Percentiles rank a stretch among this genome's conserved stretches.
phyloP scores from a whole-genome alignment of 53 echinoderm and acorn worm species.

The Holothuria scabra region DNA sequence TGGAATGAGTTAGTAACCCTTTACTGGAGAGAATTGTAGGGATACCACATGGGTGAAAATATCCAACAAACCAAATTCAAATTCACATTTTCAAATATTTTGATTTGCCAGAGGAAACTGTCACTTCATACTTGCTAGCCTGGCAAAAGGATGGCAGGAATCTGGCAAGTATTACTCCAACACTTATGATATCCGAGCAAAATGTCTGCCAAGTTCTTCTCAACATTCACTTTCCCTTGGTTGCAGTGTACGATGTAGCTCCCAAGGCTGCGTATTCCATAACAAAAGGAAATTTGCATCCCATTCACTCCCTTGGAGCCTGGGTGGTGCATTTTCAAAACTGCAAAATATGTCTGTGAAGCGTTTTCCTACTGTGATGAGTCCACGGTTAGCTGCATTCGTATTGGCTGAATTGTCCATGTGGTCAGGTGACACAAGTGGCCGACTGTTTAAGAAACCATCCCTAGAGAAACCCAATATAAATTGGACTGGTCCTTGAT shows the following conservation, averaged over 20 bases:
- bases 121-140: too few relatives aligned
- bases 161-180: too few relatives aligned
- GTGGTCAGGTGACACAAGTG: background rate
- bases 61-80: too few relatives aligned
- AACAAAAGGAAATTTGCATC: slow-evolving; percentile 82
- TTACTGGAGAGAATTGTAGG: too few relatives aligned
- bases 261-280: slow-evolving; percentile 86
- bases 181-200: too few relatives aligned
- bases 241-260: slow-evolving; percentile 27
- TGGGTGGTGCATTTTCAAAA: slow-evolving; percentile 77
- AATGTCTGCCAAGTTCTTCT: background rate
- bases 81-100: too few relatives aligned
- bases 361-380: slow-evolving; percentile 88
- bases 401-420: background rate
- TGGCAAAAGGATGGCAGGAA: too few relatives aligned
- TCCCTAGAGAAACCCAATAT: slow-evolving; percentile 59
- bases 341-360: slow-evolving; percentile 87
- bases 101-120: too few relatives aligned
- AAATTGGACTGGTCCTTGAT: slow-evolving; percentile 86
- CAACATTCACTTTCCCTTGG: slow-evolving; percentile 28
- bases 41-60: too few relatives aligned
- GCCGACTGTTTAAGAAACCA: background rate
- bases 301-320: slow-evolving; percentile 80
- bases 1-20: too few relatives aligned
- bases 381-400: slow-evolving; percentile 47